Evolutionary conservation across 1,140 invertebrate species (phyloP), one percentile per base, ranked within the genome.

Genomic region (Frieseomelitta varia): DNA sequence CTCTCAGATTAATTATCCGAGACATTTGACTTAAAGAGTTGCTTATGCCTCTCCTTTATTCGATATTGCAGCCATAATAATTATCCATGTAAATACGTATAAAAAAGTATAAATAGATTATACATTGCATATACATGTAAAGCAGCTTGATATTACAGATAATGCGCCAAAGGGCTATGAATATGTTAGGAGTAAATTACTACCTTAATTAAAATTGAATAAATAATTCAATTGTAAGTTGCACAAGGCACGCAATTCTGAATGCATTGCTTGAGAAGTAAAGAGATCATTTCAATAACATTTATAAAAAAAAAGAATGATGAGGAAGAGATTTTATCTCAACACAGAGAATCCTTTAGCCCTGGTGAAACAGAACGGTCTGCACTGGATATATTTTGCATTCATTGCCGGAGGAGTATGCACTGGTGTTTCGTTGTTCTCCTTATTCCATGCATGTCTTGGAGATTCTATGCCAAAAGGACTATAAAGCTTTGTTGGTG

Each of bases 391-490:
- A 0, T 87, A 88, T 72, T 69, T 79, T n/a, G 73, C 68, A 21
- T 74, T 87, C 14, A 27, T 39, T 69, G 85, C 88, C 11, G 85
- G 21, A 53, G 86, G 65, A 2, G 27, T 68, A 4, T 84, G 81
- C 19, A 87, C 21, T 4, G 90, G 74, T 12, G 87, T 85, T 30
- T 63, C 39, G 2, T 92, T 91, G 39, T 91, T 92, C 15, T 95
- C 93, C 74, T 94, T 94, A 21, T 91, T 90, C 94, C 94, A 94
- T 17, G 91, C 87, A n/a, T 85, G 91, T 53, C 89, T 91, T 12
- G 96, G 96, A 39, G 95, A 96, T 85, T 96, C 96, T 58, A 96
- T 96, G 8, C 95, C 95, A 87, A 97, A 97, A 4, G 96, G 96
- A 84, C 96, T 96, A 87, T 96, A 96, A 11, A 97, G 88, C 88